A percentile compares a stretch with the other conserved stretches of the same genome.
Conservation (phyloP, 2,888 invertebrate species). For the Rhimphoctona megacephalus region DNA sequence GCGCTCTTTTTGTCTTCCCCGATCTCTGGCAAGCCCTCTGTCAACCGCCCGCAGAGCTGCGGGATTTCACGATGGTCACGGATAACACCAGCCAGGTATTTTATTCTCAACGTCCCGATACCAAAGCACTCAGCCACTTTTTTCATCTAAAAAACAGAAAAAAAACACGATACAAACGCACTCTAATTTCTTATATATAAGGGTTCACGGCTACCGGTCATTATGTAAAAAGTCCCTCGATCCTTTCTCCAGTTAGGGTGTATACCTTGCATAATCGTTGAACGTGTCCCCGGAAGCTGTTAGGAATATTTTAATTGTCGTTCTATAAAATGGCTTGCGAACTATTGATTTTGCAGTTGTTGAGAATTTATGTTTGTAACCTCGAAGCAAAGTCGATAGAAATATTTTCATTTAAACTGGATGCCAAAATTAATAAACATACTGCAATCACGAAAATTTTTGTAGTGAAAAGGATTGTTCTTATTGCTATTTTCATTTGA, state of each 20-base stretch:
- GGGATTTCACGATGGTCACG: constrained; percentile 80
- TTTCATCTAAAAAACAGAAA: background rate
- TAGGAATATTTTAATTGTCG: background rate
- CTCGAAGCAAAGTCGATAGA: background rate
- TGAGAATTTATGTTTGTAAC: background rate
- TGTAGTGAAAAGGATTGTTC: background rate
- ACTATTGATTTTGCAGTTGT: constrained; percentile 7
- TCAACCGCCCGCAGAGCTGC: constrained; percentile 38
- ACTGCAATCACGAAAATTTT: background rate
- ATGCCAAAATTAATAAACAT: background rate
- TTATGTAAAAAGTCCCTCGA: background rate
- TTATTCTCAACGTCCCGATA: background rate
- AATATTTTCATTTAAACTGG: background rate
- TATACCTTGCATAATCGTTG: background rate
- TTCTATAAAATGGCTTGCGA: background rate
- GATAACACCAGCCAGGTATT: constrained; percentile 83
- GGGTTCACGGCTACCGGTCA: background rate
- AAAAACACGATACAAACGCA: background rate
- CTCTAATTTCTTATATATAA: background rate
- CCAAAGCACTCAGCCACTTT: background rate
- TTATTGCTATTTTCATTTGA: background rate
- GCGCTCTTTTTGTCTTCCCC: constrained; percentile 31
- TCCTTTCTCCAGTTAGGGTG: background rate
- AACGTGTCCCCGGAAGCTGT: background rate
- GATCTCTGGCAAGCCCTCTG: constrained; percentile 7